These are phyloP conservation scores for Drosophila bipectinata DNA, from an alignment of 1,140 invertebrate genomes.

Conservation along the genomic window DNA sequence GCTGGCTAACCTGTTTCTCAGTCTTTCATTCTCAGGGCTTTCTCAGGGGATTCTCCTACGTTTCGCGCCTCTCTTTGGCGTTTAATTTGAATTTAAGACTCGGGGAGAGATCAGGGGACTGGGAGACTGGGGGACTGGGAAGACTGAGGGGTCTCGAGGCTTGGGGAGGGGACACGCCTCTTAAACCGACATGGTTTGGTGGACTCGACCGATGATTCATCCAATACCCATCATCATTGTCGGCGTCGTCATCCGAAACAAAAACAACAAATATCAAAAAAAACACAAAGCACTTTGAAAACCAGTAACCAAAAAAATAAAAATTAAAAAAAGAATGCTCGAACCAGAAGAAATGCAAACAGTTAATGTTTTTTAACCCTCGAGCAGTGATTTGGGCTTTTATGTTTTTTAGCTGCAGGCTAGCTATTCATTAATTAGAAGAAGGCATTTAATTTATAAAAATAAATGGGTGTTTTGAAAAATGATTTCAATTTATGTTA, in stretches of 20 bases:
- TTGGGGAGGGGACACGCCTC: constrained; percentile 35
- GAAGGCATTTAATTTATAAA: background rate
- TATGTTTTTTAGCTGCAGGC: background rate
- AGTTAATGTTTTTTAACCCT: constrained; percentile 19
- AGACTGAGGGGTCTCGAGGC: too few species aligned
- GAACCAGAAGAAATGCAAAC: constrained; percentile 23
- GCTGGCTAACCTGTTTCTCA: constrained; percentile 45
- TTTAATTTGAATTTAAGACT: constrained; percentile 48
- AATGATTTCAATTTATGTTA: background rate
- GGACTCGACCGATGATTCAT: constrained; percentile 51
- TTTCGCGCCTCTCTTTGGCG: constrained; percentile 27
- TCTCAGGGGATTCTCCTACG: background rate
- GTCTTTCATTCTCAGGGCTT: background rate
- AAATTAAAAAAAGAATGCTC: constrained; percentile 4
- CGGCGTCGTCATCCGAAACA: constrained; percentile 11
- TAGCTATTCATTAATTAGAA: constrained; percentile 10
- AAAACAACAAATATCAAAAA: constrained; percentile 11
- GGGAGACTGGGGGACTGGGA: constrained; percentile 17
- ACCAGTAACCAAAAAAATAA: background rate
- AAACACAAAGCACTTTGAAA: constrained; percentile 23
- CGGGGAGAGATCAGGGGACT: background rate
- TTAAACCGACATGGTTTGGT: constrained; percentile 56
- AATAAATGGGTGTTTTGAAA: background rate
- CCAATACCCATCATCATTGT: constrained; percentile 1
- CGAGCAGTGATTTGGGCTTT: background rate